A percentile compares a stretch with the other conserved stretches of the same genome.
phyloP scores from a whole-genome alignment of 2,113 vertebrate genomes.

The Microtus pennsylvanicus region DNA sequence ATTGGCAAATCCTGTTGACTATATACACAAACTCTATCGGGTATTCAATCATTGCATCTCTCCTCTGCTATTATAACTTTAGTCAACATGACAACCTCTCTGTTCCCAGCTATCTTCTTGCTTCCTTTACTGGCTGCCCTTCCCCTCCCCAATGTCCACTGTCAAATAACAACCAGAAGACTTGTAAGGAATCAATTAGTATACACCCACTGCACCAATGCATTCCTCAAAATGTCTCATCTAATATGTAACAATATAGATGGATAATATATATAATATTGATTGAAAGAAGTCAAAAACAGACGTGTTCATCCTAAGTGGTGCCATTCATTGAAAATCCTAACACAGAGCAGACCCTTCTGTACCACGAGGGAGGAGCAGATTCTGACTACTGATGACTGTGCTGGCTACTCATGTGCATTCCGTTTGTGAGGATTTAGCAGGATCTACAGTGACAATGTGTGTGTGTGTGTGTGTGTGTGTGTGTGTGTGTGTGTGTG shows the following conservation, averaged over 20 bases:
- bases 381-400: background rate
- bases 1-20: background rate
- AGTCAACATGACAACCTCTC: background rate
- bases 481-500: background rate
- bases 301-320: background rate
- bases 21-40: too few species aligned
- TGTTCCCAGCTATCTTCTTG: background rate
- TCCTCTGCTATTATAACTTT: too few species aligned
- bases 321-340: constrained; percentile 17
- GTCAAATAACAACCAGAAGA: background rate
- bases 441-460: background rate
- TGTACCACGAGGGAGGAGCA: background rate
- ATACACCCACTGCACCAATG: background rate
- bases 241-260: background rate
- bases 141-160: background rate
- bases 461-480: background rate
- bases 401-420: background rate
- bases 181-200: background rate
- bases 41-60: too few species aligned
- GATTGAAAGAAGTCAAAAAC: constrained; percentile 34
- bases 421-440: constrained; percentile 21
- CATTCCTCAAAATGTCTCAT: background rate
- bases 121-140: background rate
- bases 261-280: background rate
- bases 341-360: background rate